Evolutionary conservation across 2,113 vertebrate species (phyloP).

Genomic region (Mormoops blainvillei): DNA sequence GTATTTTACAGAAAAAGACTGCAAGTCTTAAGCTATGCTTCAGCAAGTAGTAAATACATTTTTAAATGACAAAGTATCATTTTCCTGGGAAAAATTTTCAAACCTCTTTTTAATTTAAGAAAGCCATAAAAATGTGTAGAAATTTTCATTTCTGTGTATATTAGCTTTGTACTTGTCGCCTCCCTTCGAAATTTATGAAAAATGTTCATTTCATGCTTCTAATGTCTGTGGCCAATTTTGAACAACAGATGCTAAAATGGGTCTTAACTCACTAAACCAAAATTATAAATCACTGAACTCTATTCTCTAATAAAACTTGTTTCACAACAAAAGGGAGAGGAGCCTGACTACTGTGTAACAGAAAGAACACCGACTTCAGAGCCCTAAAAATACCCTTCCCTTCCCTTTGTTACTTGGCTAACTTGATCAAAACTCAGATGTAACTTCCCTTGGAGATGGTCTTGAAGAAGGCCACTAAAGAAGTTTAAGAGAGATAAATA

Average conservation of each 20-base stretch:
- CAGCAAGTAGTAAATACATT: not conserved
- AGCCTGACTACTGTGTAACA: not conserved
- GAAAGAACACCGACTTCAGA: not conserved
- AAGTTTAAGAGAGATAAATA: not conserved
- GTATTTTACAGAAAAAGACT: constrained; percentile 6
- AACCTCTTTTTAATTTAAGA: not conserved
- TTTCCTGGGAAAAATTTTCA: not conserved
- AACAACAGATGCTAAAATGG: not conserved
- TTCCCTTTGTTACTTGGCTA: not conserved
- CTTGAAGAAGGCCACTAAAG: not conserved
- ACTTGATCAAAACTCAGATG: not conserved
- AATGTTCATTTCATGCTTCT: not conserved
- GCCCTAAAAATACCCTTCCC: not conserved
- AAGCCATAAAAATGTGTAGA: not conserved
- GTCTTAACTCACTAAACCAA: not conserved
- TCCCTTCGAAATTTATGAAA: not conserved
- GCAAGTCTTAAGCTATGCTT: constrained; percentile 7
- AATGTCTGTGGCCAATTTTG: not conserved
- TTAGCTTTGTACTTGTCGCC: not conserved
- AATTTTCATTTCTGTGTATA: not conserved
- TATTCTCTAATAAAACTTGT: not conserved
- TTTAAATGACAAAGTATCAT: constrained; percentile 19
- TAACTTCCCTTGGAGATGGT: not conserved
- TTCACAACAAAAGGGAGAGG: not conserved
- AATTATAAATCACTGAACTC: not conserved